A percentile compares a stretch with the other conserved stretches of the same genome.
These are phyloP conservation scores for Brachypteracias leptosomus DNA, from an alignment of 2,113 vertebrate genomes.

Conservation along the genomic window DNA sequence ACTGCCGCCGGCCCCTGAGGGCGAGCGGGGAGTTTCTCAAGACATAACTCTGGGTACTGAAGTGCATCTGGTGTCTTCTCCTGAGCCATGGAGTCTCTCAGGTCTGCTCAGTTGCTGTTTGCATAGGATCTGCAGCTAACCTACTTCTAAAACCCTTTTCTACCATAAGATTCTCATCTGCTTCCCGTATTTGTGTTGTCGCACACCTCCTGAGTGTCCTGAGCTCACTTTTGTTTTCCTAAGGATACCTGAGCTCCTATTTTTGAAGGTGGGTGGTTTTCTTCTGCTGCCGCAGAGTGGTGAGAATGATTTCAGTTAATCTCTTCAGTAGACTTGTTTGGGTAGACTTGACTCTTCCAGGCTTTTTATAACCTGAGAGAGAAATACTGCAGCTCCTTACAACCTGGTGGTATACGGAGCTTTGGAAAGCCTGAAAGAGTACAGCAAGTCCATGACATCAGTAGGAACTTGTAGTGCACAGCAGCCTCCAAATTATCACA, in stretches of 20 bases:
- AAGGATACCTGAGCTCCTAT: background rate
- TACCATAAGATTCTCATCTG: background rate
- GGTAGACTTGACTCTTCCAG: background rate
- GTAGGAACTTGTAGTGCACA: background rate
- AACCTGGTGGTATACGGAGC: accelerated
- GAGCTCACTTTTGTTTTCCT: background rate
- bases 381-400: background rate
- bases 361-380: background rate
- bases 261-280: background rate
- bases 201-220: background rate
- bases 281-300: background rate
- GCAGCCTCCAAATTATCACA: background rate
- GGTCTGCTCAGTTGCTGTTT: background rate
- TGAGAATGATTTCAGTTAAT: background rate
- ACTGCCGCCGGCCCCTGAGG: no score
- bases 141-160: background rate
- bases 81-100: background rate
- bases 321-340: background rate
- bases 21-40: no score
- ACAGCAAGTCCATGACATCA: background rate
- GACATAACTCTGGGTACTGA: background rate
- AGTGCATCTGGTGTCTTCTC: background rate
- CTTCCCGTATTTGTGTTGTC: background rate
- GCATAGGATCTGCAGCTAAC: background rate
- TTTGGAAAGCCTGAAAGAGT: background rate